Evolutionary conservation across 2,113 vertebrate species (phyloP).

Genomic region (Mystacornis crossleyi): DNA sequence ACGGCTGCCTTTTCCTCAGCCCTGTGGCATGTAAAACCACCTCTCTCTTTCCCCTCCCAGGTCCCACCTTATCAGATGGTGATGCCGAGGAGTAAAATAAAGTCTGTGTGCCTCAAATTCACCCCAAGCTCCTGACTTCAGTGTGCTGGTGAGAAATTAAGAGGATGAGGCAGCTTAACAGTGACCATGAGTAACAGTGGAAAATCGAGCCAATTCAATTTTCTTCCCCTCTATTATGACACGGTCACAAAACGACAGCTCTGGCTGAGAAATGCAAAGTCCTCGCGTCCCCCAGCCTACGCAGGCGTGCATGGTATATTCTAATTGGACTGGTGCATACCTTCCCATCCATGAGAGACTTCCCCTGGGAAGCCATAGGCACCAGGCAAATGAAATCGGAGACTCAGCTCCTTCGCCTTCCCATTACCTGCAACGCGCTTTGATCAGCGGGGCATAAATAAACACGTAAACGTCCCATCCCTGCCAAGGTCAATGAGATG

Average conservation of each 20-base stretch:
- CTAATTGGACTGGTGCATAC: background rate
- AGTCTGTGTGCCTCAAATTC: background rate
- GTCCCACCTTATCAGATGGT: background rate
- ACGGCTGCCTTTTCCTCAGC: background rate
- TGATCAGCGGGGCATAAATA: background rate
- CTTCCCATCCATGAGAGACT: background rate
- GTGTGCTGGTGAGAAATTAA: background rate
- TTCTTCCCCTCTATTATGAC: background rate
- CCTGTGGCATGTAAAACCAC: background rate
- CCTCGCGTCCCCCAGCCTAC: background rate
- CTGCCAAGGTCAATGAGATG: background rate
- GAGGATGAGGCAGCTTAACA: background rate
- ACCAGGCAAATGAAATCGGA: background rate
- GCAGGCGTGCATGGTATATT: background rate
- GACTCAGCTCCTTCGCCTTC: background rate
- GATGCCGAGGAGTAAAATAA: background rate
- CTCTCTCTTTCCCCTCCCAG: background rate
- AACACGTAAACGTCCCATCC: background rate
- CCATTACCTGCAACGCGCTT: background rate
- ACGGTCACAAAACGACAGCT: background rate
- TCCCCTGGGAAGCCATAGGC: background rate
- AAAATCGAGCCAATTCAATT: background rate
- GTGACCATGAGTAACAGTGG: background rate
- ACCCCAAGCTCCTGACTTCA: background rate
- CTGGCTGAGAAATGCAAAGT: background rate